phyloP scores from a whole-genome alignment of 1,140 invertebrate genomes.

The Apis cerana region DNA sequence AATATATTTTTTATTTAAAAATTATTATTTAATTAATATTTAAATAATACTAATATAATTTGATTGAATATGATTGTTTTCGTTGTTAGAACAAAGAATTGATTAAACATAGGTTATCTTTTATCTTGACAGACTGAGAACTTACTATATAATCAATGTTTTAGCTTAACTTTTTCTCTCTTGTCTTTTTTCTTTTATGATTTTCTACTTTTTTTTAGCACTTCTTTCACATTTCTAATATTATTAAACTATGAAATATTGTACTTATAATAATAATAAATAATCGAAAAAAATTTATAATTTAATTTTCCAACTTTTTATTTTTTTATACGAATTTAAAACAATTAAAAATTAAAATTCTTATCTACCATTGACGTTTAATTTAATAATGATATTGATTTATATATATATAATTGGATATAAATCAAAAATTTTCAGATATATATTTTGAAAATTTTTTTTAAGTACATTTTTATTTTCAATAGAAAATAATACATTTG shows the following conservation, averaged over 20 bases:
- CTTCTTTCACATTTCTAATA: not conserved
- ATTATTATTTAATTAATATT: not conserved
- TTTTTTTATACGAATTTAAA: not conserved
- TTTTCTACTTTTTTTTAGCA: slow-evolving; percentile 6
- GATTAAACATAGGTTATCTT: slow-evolving; percentile 24
- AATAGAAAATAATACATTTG: not conserved
- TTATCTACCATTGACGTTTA: not conserved
- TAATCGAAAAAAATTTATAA: not conserved
- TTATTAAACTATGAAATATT: not conserved
- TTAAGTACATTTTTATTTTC: not conserved
- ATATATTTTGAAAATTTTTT: not conserved
- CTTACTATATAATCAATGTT: slow-evolving; percentile 63
- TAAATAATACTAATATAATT: not conserved
- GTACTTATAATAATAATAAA: not conserved
- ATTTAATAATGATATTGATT: slow-evolving; percentile 30
- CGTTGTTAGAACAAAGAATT: slow-evolving; percentile 21
- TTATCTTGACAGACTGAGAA: slow-evolving; percentile 9
- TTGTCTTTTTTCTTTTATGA: slow-evolving; percentile 6
- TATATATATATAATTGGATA: slow-evolving; percentile 13
- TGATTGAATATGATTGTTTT: not conserved
- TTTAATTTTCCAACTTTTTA: not conserved
- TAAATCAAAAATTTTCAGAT: slow-evolving; percentile 10
- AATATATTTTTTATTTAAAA: not conserved
- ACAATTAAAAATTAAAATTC: not conserved
- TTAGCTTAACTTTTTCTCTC: slow-evolving; percentile 37